Percentiles rank a stretch among this genome's conserved stretches.
Conservation (phyloP, 1,140 invertebrate species). For the Drosophila pachea region DNA sequence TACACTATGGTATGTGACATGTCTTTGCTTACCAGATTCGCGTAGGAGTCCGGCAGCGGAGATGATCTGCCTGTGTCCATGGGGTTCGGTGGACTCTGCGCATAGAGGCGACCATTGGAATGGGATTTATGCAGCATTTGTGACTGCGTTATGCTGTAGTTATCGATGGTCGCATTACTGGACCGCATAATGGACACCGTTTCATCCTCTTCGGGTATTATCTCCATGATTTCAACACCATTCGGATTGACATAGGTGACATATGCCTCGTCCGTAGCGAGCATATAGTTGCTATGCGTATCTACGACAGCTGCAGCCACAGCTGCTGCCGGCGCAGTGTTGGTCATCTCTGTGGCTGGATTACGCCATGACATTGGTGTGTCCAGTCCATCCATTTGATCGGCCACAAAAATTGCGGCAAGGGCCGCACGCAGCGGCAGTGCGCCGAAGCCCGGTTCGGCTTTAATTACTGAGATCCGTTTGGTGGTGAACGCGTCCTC, state of each 20-base stretch:
- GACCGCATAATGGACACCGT: slow-evolving; percentile 72
- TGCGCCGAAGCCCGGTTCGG: slow-evolving; percentile 61
- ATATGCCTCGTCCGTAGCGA: slow-evolving; percentile 73
- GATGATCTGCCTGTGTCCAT: slow-evolving; percentile 55
- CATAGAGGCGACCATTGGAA: slow-evolving; percentile 59
- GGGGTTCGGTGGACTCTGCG: slow-evolving; percentile 27
- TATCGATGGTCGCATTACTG: slow-evolving; percentile 74
- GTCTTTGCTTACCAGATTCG: slow-evolving; percentile 58
- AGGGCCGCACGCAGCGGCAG: slow-evolving; percentile 58
- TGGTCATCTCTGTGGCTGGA: slow-evolving; percentile 39
- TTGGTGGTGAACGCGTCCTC: slow-evolving; percentile 74
- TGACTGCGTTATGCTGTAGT: slow-evolving; percentile 61
- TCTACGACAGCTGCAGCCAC: slow-evolving; percentile 65
- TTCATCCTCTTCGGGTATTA: slow-evolving; percentile 77
- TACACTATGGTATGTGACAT: neutral
- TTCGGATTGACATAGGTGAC: slow-evolving; percentile 77
- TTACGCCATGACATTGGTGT: slow-evolving; percentile 59
- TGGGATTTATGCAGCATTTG: slow-evolving; percentile 62
- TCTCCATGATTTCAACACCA: slow-evolving; percentile 78
- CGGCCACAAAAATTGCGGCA: slow-evolving; percentile 62
- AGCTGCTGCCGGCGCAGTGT: slow-evolving; percentile 29
- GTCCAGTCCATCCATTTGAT: slow-evolving; percentile 73
- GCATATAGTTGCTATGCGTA: slow-evolving; percentile 70
- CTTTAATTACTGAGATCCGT: slow-evolving; percentile 73
- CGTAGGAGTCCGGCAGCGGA: slow-evolving; percentile 46